Percentiles rank a stretch among this genome's conserved stretches.
These are phyloP conservation scores for Mionectes macconnelli DNA, from an alignment of 2,113 vertebrate species.

Conservation along the genomic window DNA sequence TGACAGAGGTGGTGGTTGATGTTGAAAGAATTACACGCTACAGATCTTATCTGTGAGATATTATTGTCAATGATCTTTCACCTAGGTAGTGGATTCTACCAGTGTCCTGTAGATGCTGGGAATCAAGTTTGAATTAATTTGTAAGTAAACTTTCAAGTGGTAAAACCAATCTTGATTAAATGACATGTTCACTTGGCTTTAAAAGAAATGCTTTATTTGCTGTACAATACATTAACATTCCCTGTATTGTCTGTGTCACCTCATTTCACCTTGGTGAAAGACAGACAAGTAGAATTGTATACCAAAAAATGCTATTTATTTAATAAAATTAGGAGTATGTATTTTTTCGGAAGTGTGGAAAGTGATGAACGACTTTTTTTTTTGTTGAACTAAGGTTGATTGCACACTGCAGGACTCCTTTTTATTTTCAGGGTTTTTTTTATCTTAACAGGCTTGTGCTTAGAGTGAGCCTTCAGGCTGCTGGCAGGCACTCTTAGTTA, in stretches of 20 bases:
- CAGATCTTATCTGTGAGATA: not conserved
- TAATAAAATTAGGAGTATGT: not conserved
- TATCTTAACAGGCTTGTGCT: not conserved
- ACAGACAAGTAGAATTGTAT: not conserved
- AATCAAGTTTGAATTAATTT: not conserved
- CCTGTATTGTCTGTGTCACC: not conserved
- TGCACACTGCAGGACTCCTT: not conserved
- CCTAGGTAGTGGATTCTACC: not conserved
- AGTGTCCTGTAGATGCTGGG: not conserved
- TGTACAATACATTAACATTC: not conserved
- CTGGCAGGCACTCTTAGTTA: not conserved
- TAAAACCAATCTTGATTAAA: not conserved
- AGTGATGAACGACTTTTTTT: not conserved
- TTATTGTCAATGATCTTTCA: not conserved
- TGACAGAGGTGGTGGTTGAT: not conserved
- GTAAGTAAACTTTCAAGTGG: not conserved
- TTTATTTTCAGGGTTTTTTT: not conserved
- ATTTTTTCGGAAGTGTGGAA: not conserved
- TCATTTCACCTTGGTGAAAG: not conserved
- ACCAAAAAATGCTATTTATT: not conserved
- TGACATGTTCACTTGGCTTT: not conserved
- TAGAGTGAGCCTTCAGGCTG: not conserved
- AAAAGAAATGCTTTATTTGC: not conserved
- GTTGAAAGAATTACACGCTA: not conserved
- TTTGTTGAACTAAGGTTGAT: not conserved